Conservation (phyloP, 2,797 vertebrate genomes). For the Echeneis naucrates region DNA sequence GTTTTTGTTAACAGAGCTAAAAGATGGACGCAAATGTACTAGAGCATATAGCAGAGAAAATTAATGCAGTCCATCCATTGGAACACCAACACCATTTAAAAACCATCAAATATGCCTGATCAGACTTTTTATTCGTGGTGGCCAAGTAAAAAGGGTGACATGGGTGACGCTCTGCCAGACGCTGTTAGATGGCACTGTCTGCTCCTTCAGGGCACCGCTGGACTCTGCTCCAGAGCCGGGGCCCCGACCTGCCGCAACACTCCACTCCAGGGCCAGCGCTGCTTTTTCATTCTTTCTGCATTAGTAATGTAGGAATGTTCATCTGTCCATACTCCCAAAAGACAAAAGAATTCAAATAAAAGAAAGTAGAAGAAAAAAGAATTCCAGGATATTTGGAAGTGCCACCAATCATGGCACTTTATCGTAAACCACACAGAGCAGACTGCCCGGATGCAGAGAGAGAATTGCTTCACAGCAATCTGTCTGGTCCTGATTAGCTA, state of each 20-base stretch:
- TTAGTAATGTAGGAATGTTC: not conserved
- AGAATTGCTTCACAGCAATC: not conserved
- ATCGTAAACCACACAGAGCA: not conserved
- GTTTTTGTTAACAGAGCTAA: not conserved
- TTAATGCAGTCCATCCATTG: not conserved
- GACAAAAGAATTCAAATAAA: too few relatives aligned
- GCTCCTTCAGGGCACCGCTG: not conserved
- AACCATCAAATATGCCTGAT: not conserved
- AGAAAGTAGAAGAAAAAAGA: too few relatives aligned
- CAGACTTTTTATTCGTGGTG: not conserved
- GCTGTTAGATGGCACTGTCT: not conserved
- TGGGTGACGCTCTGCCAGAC: not conserved
- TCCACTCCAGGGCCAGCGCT: too few relatives aligned
- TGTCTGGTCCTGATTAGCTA: conserved; percentile 13
- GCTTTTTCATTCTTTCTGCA: not conserved
- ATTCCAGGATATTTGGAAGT: not conserved
- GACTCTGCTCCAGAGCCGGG: not conserved
- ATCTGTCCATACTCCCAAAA: not conserved
- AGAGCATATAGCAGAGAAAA: not conserved
- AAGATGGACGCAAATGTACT: conserved; percentile 9
- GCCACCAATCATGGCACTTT: not conserved
- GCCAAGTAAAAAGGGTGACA: not conserved
- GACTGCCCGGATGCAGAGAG: conserved; percentile 8
- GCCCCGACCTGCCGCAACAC: too few relatives aligned
- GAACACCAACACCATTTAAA: not conserved